Evolutionary conservation across 2,113 vertebrate genomes (phyloP).

Genomic region (Myiopsitta monachus): DNA sequence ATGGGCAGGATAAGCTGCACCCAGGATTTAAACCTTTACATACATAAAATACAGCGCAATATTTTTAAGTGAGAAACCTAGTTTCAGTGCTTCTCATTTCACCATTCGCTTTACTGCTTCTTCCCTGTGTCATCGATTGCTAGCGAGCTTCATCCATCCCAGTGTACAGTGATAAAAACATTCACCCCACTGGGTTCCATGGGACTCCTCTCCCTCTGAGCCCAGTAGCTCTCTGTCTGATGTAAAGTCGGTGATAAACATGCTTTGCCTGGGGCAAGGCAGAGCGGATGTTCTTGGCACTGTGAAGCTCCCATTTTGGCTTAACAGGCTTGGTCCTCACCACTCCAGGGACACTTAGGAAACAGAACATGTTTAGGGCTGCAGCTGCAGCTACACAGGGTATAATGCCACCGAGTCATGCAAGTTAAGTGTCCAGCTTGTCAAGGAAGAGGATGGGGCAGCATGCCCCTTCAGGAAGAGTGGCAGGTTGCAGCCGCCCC

Average conservation of each 20-base stretch:
- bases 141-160: not conserved
- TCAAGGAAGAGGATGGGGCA: not conserved
- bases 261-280: not conserved
- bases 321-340: rapidly evolving
- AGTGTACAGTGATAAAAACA: not conserved
- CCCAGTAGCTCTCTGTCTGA: not conserved
- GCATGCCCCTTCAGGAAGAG: rapidly evolving
- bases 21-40: not conserved
- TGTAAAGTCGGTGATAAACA: not conserved
- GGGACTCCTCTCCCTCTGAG: not conserved
- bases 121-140: not conserved
- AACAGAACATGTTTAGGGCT: not conserved
- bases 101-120: not conserved
- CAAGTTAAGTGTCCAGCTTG: not conserved
- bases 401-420: rapidly evolving
- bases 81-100: not conserved
- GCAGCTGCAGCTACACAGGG: not conserved
- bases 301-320: not conserved
- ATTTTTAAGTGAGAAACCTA: not conserved
- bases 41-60: not conserved
- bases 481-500: not conserved
- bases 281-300: not conserved
- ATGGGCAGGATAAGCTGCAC: not conserved
- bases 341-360: not conserved
- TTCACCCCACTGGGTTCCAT: rapidly evolving